Evolutionary conservation across 2,113 vertebrate genomes (phyloP), one percentile per base, ranked within the genome.

Genomic region (Fulica atra): DNA sequence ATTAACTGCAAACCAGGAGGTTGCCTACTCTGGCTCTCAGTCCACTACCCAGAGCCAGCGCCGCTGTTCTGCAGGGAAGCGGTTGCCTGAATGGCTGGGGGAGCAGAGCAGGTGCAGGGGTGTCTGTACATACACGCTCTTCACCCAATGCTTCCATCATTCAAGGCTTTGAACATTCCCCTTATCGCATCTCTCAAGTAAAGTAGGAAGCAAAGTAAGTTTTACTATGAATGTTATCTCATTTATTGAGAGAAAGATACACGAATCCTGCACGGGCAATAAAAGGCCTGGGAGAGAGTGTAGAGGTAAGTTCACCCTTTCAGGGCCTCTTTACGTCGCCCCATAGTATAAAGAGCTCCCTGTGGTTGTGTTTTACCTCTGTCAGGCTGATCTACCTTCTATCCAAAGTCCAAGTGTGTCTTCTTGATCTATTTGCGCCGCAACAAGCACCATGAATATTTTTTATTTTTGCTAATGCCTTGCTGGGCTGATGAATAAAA

Each of bases 401-500:
- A 8, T 14, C 77, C 53, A 44, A 70, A 93, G 61, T 80, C 88
- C 81, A 82, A 66, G 40, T 50, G 35, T n/a, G 46, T 77, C 59
- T 80, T 72, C 68, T 65, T 48, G 16, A 81, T 94, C 83, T 93
- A 77, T 81, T 82, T 87, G 65, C 2, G 15, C 40, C 71, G 74
- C 33, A 81, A 54, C 0, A 5, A 95, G 51, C 61, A 56, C 53
- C 42, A 81, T 17, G 46, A 87, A 26, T 89, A 69, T 50, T 79
- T 93, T 92, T 93, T 76, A 61, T 18, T 89, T 93, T 96, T 91
- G 60, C 77, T 92, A 92, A 86, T 42, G 88, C 80, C 92, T 96
- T 86, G 86, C 81, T 92, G 90, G 26, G 90, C 69, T 72, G 73
- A 91, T 91, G 88, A 95, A 80, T 94, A 92, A 96, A 95, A 91